These are phyloP conservation scores for Ophion ellenae DNA, from an alignment of 2,888 invertebrate species.

Conservation along the genomic window DNA sequence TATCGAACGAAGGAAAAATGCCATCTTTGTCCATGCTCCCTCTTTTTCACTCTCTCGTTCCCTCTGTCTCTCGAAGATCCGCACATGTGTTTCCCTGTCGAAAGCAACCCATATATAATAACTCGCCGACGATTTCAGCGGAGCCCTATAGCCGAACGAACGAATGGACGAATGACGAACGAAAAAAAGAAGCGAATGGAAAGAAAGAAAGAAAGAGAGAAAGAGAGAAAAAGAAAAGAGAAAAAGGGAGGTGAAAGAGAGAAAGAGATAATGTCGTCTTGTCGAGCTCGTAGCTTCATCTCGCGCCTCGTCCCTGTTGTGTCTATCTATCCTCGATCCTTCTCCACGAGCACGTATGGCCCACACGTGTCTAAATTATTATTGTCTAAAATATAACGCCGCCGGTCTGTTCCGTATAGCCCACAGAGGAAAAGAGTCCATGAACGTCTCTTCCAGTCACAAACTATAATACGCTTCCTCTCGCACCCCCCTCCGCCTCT, in stretches of 20 bases:
- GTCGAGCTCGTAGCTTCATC: slow-evolving; percentile 67
- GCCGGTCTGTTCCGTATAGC: slow-evolving; percentile 42
- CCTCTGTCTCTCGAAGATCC: slow-evolving; percentile 37
- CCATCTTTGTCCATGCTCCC: background rate
- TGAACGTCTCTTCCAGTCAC: slow-evolving; percentile 33
- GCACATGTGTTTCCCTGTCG: slow-evolving; percentile 63
- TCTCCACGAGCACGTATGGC: slow-evolving; percentile 78
- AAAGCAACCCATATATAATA: slow-evolving; percentile 55
- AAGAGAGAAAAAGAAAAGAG: slow-evolving; percentile 22
- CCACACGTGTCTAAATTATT: slow-evolving; percentile 82
- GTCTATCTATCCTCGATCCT: slow-evolving; percentile 77
- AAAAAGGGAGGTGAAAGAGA: slow-evolving; percentile 28
- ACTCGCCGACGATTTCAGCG: slow-evolving; percentile 49
- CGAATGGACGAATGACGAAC: slow-evolving; percentile 41
- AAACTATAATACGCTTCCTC: slow-evolving; percentile 64
- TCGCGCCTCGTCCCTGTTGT: slow-evolving; percentile 74
- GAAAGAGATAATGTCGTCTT: slow-evolving; percentile 54
- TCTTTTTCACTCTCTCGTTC: background rate
- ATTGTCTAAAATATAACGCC: slow-evolving; percentile 79
- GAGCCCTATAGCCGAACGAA: slow-evolving; percentile 29
- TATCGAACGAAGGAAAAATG: no score
- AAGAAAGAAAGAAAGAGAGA: slow-evolving; percentile 10
- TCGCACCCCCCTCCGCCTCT: slow-evolving; percentile 62
- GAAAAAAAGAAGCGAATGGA: slow-evolving; percentile 36
- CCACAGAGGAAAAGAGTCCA: slow-evolving; percentile 21